Evolutionary conservation across 2,888 invertebrate genomes (phyloP), one percentile per base, ranked within the genome.

Genomic region (Diaphora mendica): DNA sequence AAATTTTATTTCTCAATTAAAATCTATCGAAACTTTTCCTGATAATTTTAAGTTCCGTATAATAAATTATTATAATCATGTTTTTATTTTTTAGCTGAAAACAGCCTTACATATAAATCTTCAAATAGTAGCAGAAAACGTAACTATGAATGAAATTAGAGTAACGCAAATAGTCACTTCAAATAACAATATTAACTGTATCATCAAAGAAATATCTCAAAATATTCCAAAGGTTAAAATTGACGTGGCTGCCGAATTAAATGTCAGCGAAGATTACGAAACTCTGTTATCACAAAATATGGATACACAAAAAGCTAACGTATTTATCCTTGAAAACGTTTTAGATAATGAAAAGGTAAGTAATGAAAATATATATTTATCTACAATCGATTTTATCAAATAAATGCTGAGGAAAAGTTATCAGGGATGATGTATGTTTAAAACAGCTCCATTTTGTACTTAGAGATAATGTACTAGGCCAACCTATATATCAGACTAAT

Each of bases 61-160:
- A n/a, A 67, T 48, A 9, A 15, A 15, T 8, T 62, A 23, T 39
- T 30, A 20, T 44, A 66, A 44, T 42, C 44, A 66, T 67, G 66
- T 15, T 48, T 13, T 64, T 66, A 7, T 42, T 75, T 87, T 89
- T 72, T 79, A 92, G 91, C 51, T 90, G 0, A 82, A 88, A 76
- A 84, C 85, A 39, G 88, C 87, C n/a, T 68, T 92, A 3, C 85
- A 88, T 75, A 78, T 91, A 67, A 86, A 85, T 30, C 71, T 92
- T 5, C 91, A 92, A 89, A 86, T 91, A 11, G 78, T 91, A 51
- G 79, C 81, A 4, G 90, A 92, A 70, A 92, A 91, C 72, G 72
- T 77, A 17, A 44, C 55, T 3, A 62, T 78, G 11, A 77, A 79
- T 17, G 64, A 66, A 35, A 77, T 91, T n/a, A 86, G 82, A 75